Conservation (phyloP, 1,140 invertebrate genomes). For the Bombus difficillimus region DNA sequence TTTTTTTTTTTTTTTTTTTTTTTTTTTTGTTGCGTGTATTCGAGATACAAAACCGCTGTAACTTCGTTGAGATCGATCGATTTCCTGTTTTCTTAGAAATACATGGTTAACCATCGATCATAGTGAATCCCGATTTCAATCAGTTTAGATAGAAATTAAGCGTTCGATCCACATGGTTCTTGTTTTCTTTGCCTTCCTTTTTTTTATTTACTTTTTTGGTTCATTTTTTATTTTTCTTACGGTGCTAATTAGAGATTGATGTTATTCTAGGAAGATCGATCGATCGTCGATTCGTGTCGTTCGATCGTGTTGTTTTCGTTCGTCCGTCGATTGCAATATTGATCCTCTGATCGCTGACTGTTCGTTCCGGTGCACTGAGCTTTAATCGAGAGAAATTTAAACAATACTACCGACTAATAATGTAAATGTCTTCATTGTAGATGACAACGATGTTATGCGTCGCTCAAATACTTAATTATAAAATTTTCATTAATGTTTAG, state of each 20-base stretch:
- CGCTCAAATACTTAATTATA: background rate
- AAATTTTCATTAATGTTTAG: background rate
- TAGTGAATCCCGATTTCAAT: background rate
- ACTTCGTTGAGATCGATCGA: conserved; percentile 64
- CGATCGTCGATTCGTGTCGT: conserved; percentile 42
- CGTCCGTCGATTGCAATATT: conserved; percentile 2
- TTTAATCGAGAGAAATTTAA: conserved; percentile 6
- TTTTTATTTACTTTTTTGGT: background rate
- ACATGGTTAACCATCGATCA: background rate
- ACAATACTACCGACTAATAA: background rate
- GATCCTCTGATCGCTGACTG: background rate
- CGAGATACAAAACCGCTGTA: conserved; percentile 65
- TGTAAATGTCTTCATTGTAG: background rate
- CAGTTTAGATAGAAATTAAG: background rate
- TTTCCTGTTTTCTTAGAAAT: background rate
- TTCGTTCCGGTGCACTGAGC: background rate
- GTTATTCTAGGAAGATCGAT: conserved; percentile 19
- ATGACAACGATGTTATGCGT: background rate
- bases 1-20: background rate
- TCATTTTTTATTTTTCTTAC: background rate
- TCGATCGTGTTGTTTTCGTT: conserved; percentile 47
- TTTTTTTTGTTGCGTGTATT: conserved; percentile 25
- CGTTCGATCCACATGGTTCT: background rate
- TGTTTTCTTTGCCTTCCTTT: background rate
- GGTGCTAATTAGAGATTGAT: background rate